Conservation (phyloP, 2,888 invertebrate genomes). For the Atrina japonica region DNA sequence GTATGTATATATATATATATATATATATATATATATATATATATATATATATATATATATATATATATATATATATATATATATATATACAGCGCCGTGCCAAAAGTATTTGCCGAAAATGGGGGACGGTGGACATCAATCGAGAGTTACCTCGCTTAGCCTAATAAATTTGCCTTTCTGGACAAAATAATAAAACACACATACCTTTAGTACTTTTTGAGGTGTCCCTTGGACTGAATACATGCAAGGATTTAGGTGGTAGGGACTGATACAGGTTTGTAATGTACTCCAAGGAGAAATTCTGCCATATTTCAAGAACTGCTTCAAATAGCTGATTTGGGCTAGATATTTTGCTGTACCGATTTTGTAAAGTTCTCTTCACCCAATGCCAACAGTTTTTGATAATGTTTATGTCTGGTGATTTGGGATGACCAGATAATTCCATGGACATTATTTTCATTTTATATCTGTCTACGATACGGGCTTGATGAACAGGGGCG, state of each 20-base stretch:
- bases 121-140: slow-evolving; percentile 2
- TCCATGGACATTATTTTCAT: not conserved
- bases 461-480: slow-evolving; percentile 5
- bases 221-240: slow-evolving; percentile 12
- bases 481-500: not conserved
- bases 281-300: slow-evolving; percentile 17
- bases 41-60: too few relatives aligned
- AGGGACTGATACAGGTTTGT: slow-evolving; percentile 18
- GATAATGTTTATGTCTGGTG: slow-evolving; percentile 14
- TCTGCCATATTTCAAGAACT: slow-evolving; percentile 17
- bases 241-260: slow-evolving; percentile 11
- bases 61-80: too few relatives aligned
- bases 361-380: slow-evolving; percentile 26
- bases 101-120: slow-evolving; percentile 24
- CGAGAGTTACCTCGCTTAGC: slow-evolving; percentile 1
- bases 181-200: not conserved
- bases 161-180: not conserved
- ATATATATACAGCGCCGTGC: too few relatives aligned
- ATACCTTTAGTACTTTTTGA: slow-evolving; percentile 25
- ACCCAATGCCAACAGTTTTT: slow-evolving; percentile 29
- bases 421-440: slow-evolving; percentile 16
- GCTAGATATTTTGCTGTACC: slow-evolving; percentile 1
- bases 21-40: too few relatives aligned
- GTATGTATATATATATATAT: too few relatives aligned
- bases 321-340: slow-evolving; percentile 13